Evolutionary conservation across 37 sponge, comb jelly and placozoan species (phyloP).

Genomic region (Diacarnus erythraeanus): DNA sequence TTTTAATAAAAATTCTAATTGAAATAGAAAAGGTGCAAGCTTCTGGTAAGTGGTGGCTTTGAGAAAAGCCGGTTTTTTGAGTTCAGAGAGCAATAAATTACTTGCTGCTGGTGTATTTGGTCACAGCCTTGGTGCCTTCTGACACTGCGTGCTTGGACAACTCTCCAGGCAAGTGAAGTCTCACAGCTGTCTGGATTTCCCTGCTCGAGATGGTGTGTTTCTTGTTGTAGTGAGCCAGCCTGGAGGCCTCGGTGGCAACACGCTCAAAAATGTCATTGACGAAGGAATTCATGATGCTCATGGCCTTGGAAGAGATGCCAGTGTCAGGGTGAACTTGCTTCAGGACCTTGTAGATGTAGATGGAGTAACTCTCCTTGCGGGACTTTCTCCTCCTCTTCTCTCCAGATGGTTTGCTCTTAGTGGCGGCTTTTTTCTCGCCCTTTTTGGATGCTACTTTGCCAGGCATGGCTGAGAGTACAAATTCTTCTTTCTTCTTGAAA

Average conservation of each 20-base stretch:
- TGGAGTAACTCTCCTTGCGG: conserved; percentile 94
- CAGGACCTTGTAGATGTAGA: conserved; percentile 99
- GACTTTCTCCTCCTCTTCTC: conserved; percentile 67
- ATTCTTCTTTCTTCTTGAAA: neutral
- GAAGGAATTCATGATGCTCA: conserved; percentile 99
- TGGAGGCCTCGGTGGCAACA: conserved; percentile 89
- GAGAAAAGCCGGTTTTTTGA: conserved; percentile 66
- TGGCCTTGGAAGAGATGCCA: conserved; percentile 96
- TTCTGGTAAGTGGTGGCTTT: conserved; percentile 58
- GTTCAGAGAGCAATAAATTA: conserved; percentile 17
- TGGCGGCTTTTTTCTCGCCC: conserved; percentile 79
- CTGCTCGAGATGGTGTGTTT: conserved; percentile 94
- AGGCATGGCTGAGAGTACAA: conserved; percentile 46
- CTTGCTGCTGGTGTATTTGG: conserved; percentile 99
- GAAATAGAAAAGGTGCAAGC: neutral
- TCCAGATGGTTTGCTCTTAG: conserved; percentile 76
- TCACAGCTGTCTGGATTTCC: conserved; percentile 96
- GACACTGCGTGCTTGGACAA: conserved; percentile 96
- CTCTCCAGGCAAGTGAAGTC: conserved; percentile 94
- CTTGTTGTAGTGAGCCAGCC: conserved; percentile 99
- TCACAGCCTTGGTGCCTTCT: conserved; percentile 99
- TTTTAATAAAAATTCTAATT: too few species aligned
- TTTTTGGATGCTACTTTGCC: conserved; percentile 79
- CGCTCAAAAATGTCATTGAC: conserved; percentile 97
- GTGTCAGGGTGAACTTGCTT: conserved; percentile 99